These are phyloP conservation scores for Setophaga kirtlandii DNA, from an alignment of 2,113 vertebrate genomes.

Conservation along the genomic window DNA sequence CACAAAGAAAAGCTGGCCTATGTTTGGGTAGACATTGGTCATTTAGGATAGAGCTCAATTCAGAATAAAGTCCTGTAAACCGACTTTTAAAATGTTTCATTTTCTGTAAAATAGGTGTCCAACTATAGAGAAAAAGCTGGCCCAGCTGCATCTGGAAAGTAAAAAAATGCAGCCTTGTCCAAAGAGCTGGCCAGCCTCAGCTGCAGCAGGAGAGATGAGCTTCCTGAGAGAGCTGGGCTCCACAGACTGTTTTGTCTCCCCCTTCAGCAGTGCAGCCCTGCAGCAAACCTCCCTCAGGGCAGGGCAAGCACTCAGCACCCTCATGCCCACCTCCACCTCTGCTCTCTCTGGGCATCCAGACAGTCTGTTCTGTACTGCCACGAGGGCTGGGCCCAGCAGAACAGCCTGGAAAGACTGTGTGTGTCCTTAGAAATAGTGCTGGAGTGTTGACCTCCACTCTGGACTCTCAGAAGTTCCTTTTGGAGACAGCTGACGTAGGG, in stretches of 20 bases:
- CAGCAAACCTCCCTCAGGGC: not conserved
- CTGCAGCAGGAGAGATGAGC: not conserved
- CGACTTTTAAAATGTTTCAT: not conserved
- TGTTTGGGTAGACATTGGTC: not conserved
- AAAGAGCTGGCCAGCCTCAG: not conserved
- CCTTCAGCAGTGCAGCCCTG: not conserved
- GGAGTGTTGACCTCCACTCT: fast-evolving
- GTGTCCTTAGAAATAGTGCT: not conserved
- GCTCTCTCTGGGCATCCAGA: fast-evolving
- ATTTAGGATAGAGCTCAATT: not conserved
- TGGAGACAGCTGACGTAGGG: not conserved
- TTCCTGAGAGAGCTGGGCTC: not conserved
- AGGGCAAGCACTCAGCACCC: fast-evolving
- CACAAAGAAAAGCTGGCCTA: not conserved
- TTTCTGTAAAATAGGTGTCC: not conserved
- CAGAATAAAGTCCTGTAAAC: not conserved
- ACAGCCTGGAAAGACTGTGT: not conserved
- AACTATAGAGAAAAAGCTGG: not conserved
- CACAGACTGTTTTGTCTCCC: too few relatives aligned
- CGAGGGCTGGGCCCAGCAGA: fast-evolving
- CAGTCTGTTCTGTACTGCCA: not conserved
- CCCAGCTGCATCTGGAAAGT: not conserved
- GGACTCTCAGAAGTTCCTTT: not conserved
- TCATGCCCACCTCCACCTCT: not conserved
- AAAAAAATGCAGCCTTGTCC: not conserved